These are phyloP conservation scores for Acromyrmex charruanus DNA, from an alignment of 1,140 invertebrate genomes.

Conservation along the genomic window DNA sequence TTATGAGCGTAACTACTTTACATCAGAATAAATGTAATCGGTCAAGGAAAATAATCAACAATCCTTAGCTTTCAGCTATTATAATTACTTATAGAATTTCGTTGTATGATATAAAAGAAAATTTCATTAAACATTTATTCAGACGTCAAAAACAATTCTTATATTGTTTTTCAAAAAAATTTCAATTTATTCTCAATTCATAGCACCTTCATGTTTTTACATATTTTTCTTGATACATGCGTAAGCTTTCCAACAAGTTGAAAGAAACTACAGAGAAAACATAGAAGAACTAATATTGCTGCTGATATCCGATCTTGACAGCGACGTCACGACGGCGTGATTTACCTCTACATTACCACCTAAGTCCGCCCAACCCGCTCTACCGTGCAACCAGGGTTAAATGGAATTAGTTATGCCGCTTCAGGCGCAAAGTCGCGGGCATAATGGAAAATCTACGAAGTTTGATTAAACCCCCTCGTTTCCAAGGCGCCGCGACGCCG, in stretches of 20 bases:
- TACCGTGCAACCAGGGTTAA: constrained; percentile 59
- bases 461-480: constrained; percentile 80
- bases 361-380: constrained; percentile 61
- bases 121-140: neutral
- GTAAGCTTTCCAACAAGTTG: neutral
- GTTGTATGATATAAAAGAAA: neutral
- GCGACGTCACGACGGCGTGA: constrained; percentile 43
- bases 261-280: neutral
- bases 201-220: neutral
- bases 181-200: neutral
- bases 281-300: constrained; percentile 24
- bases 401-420: constrained; percentile 79
- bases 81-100: neutral
- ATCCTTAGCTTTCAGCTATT: neutral
- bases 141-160: neutral
- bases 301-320: constrained; percentile 65
- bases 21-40: neutral
- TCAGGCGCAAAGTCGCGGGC: constrained; percentile 76
- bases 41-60: neutral
- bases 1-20: constrained; percentile 7
- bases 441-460: constrained; percentile 83
- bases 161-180: neutral
- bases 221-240: neutral
- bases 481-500: constrained; percentile 39
- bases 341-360: constrained; percentile 75